phyloP scores from a whole-genome alignment of 2,888 invertebrate species.

The Heliconius hortense region DNA sequence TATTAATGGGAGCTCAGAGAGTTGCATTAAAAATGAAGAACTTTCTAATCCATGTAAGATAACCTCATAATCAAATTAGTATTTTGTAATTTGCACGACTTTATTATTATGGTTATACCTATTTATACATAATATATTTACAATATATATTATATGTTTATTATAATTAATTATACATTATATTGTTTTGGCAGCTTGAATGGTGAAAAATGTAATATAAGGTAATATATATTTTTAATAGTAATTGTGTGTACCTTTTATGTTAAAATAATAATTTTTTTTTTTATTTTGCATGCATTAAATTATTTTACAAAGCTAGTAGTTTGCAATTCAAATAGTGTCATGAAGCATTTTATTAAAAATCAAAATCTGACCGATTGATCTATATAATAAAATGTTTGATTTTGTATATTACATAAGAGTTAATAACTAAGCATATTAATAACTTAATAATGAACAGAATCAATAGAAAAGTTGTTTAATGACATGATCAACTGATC shows the following conservation, averaged over 20 bases:
- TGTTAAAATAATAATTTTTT: not conserved
- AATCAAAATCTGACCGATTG: not conserved
- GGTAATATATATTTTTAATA: constrained; percentile 19
- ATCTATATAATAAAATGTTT: not conserved
- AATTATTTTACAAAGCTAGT: not conserved
- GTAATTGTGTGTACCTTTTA: not conserved
- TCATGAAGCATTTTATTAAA: not conserved
- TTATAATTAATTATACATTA: constrained; percentile 42
- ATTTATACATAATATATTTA: constrained; percentile 8
- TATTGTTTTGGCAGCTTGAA: constrained; percentile 14
- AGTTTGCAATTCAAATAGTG: not conserved
- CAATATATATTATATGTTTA: constrained; percentile 23
- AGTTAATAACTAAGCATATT: not conserved
- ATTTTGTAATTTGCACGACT: not conserved
- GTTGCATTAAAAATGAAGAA: constrained; percentile 60
- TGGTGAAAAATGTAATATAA: constrained; percentile 13
- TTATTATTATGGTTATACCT: not conserved
- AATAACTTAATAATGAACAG: not conserved
- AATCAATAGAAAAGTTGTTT: not conserved
- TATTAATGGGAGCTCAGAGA: constrained; percentile 89
- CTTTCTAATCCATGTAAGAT: constrained; percentile 72
- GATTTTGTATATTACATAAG: not conserved
- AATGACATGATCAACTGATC: too few species aligned
- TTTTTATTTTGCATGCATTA: not conserved
- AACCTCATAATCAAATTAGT: constrained; percentile 13